Evolutionary conservation across 2,113 vertebrate genomes (phyloP).

Genomic region (Grantiella picta): DNA sequence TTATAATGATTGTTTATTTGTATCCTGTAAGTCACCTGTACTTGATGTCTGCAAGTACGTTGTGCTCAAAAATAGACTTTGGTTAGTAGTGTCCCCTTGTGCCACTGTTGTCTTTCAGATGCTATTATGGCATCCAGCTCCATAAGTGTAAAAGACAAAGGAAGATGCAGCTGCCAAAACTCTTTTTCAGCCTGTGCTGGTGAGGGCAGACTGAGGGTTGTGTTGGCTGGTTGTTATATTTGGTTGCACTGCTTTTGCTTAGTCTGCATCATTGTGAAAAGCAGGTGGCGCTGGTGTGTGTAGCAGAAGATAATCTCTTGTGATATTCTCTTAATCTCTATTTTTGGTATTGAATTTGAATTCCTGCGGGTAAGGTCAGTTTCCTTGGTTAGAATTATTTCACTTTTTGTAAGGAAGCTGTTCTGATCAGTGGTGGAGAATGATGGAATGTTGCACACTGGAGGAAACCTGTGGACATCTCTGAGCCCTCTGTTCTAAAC

Average conservation of each 20-base stretch:
- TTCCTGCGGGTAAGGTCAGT: neutral
- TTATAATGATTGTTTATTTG: neutral
- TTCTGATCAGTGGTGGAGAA: neutral
- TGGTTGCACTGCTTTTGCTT: neutral
- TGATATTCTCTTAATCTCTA: neutral
- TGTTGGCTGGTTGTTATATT: neutral
- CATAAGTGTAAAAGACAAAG: neutral
- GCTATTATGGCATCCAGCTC: neutral
- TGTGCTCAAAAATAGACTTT: neutral
- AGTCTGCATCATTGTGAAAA: neutral
- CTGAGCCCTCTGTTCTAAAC: neutral
- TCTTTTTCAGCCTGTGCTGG: rapidly evolving
- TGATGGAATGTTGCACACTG: neutral
- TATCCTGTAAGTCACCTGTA: neutral
- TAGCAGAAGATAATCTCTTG: neutral
- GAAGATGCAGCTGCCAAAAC: neutral
- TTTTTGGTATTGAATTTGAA: neutral
- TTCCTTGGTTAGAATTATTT: neutral
- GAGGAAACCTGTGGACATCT: neutral
- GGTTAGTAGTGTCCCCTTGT: neutral
- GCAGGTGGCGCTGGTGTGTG: neutral
- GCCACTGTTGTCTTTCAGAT: neutral
- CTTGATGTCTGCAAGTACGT: neutral
- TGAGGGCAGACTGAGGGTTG: neutral
- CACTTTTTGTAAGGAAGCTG: neutral